Base-by-base conservation (phyloP, 2,888 invertebrate species). In the Leistus spinibarbis region DNA sequence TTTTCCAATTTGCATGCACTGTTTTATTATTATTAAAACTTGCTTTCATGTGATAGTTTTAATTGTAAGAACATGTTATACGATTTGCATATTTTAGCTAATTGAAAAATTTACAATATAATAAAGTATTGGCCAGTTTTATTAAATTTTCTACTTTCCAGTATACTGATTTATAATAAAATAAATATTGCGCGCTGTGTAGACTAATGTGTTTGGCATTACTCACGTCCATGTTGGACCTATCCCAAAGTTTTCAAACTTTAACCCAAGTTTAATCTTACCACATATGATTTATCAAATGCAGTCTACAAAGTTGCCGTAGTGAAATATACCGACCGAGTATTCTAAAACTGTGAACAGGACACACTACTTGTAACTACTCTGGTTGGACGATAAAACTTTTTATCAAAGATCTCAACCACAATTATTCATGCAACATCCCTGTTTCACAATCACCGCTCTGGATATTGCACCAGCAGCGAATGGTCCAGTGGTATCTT, bases 311-410 rank as follows among this genome's bases (percentile, higher is more conserved):
- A 40, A 40, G 40, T 40, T 40, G n/a, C n/a, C n/a, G 40, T 40
- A 40, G 7, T 40, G 40, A 40, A 5, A 40, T 40, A 1, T 5
- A 40, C 40, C 40, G 40, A 40, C 40, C 40, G 40, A 40, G 40
- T 40, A 40, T 40, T 40, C 40, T 40, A 40, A 40, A 40, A 40
- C 40, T 40, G 40, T 40, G 40, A 7, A 40, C 40, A 40, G 40
- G 10, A 40, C 40, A 56, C 13, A 17, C 17, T 60, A 17, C 60
- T 40, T 13, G n/a, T n/a, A n/a, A n/a, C 69, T 57, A 57, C 20
- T 54, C 54, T 53, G 54, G 57, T 4, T 20, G 56, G 40, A 40
- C 53, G 69, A 70, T 70, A 70, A 70, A 70, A 70, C 69, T 70
- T 70, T 17, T 53, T 70, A 70, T 70, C 69, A 62, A 10, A 53